Evolutionary conservation across 2,888 invertebrate species (phyloP).

Genomic region (Choristoneura rosaceana): DNA sequence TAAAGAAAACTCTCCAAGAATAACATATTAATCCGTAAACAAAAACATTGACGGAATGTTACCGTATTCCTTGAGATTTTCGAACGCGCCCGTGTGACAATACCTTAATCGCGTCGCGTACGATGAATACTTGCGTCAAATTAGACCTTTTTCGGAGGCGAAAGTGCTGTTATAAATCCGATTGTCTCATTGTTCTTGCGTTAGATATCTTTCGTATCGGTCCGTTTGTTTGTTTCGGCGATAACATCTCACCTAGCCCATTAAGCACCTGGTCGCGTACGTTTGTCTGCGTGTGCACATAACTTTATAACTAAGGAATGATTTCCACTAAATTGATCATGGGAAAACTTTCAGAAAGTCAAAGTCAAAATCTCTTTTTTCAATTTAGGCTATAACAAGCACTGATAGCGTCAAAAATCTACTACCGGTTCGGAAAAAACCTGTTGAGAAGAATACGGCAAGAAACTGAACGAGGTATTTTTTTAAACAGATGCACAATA

Average conservation of each 20-base stretch:
- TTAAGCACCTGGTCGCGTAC: slow-evolving; percentile 11
- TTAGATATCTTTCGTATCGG: slow-evolving; percentile 39
- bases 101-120: slow-evolving; percentile 52
- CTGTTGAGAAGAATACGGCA: too few relatives aligned
- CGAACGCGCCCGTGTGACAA: slow-evolving; percentile 35
- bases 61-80: not conserved
- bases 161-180: slow-evolving; percentile 76
- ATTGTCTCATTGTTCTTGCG: slow-evolving; percentile 58
- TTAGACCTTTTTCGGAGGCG: slow-evolving; percentile 73
- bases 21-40: too few relatives aligned
- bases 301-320: not conserved
- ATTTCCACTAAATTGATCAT: not conserved
- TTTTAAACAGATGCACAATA: too few relatives aligned
- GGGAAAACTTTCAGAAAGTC: not conserved
- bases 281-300: not conserved
- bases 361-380: too few relatives aligned
- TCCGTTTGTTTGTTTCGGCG: slow-evolving; percentile 32
- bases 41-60: not conserved
- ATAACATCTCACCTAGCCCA: slow-evolving; percentile 33
- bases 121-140: slow-evolving; percentile 61
- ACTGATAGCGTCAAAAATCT: too few relatives aligned
- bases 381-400: too few relatives aligned
- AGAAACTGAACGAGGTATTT: too few relatives aligned
- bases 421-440: too few relatives aligned
- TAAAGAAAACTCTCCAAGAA: too few relatives aligned